phyloP scores from a whole-genome alignment of 2,113 vertebrate species.

The Ranitomeya variabilis region DNA sequence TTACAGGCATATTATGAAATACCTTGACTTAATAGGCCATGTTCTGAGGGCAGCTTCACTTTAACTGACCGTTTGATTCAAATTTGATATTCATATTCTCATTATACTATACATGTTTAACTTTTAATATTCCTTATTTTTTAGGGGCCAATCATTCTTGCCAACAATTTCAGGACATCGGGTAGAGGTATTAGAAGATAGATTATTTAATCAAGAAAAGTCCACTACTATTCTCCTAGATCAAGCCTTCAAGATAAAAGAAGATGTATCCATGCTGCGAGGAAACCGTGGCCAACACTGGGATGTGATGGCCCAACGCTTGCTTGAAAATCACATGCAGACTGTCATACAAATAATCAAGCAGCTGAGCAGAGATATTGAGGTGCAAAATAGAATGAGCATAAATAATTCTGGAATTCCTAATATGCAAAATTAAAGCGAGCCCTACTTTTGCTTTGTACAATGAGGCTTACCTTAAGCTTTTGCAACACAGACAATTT shows the following conservation, averaged over 20 bases:
- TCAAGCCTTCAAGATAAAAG: conserved; percentile 80
- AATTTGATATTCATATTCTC: not conserved
- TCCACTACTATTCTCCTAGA: conserved; percentile 75
- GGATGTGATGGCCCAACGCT: conserved; percentile 68
- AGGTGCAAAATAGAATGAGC: conserved; percentile 66
- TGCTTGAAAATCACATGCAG: conserved; percentile 81
- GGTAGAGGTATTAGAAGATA: conserved; percentile 64
- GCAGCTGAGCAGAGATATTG: conserved; percentile 78
- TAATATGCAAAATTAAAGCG: too few relatives aligned
- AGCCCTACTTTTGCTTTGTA: too few relatives aligned
- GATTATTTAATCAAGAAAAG: conserved; percentile 71
- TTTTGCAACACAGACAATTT: too few relatives aligned
- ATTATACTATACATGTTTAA: not conserved
- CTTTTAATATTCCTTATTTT: not conserved
- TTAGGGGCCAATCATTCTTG: conserved; percentile 60
- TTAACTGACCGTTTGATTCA: too few relatives aligned
- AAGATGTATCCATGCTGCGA: conserved; percentile 70
- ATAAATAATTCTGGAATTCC: too few relatives aligned
- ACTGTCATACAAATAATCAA: conserved; percentile 78
- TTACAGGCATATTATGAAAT: too few relatives aligned
- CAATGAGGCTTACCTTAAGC: too few relatives aligned
- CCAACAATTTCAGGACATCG: conserved; percentile 58
- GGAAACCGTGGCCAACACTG: conserved; percentile 67
- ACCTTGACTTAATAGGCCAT: too few relatives aligned
- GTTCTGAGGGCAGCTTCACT: too few relatives aligned